Evolutionary conservation across 1,140 invertebrate species (phyloP), one percentile per base, ranked within the genome.

Genomic region (Drosophila ambigua): DNA sequence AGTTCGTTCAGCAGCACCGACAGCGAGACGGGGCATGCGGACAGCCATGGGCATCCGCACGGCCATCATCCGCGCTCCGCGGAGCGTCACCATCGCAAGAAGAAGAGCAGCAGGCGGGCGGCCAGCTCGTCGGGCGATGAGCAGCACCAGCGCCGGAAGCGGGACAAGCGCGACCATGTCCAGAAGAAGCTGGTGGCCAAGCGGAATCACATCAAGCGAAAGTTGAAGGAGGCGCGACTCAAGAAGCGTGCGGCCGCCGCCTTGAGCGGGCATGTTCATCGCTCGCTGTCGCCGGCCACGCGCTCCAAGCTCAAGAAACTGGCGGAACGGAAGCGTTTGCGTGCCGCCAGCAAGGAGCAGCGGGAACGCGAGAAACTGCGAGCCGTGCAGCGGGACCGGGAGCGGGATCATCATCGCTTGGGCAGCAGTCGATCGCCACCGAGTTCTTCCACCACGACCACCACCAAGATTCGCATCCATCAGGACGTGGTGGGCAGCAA

Each of bases 181-280:
- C 90, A 91, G 24, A 91, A 91, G 57, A 91, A 91, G 28, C 51
- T 91, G 49, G 90, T 91, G 43, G 90, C 90, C 9, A 91, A 91
- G 46, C 75, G 89, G 4, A 90, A 88, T 74, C 90, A 91, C 41
- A 63, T 91, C 2, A 91, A 91, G 61, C 85, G 90, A 1, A 91
- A 91, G 43, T 43, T 91, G 0, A 91, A 91, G 45, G 90, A 91
- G 59, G 90, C 90, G 0, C 79, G 91, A 0, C 72, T 91, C 2
- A 91, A 91, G 54, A 91, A 91, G 49, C 72, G 87, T 0, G 89
- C 90, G 0, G 89, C 88, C 2, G 85, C 81, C 16, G 85, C 81
- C 1, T 16, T 91, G 0, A 90, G 90, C 41, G 85, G 79, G 8
- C 87, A 89, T 16, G 72, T 75, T 0, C 90, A 91, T 71, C 77